Percentiles rank a stretch among this genome's conserved stretches.
Conservation (phyloP, 2,113 vertebrate genomes). For the Cettia cetti region DNA sequence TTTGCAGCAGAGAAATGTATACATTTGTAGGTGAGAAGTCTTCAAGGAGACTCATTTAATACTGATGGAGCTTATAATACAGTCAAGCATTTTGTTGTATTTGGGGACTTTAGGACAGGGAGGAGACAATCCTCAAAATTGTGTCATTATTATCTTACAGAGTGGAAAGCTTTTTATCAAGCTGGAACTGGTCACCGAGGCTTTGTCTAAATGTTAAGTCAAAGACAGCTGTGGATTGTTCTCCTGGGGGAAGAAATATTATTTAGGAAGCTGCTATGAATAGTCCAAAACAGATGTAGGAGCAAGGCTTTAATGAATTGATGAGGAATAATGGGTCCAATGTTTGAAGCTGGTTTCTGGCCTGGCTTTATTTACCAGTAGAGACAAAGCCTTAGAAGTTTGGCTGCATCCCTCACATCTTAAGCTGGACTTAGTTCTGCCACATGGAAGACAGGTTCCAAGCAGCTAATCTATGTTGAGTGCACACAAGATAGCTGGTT, state of each 20-base stretch:
- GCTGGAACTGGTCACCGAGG: neutral
- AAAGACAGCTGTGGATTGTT: neutral
- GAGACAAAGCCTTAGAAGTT: neutral
- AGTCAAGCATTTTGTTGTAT: neutral
- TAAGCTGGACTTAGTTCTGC: neutral
- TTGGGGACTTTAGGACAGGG: neutral
- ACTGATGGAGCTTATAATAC: neutral
- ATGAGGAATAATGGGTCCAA: neutral
- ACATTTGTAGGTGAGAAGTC: neutral
- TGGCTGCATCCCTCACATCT: neutral
- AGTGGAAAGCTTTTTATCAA: neutral
- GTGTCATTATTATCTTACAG: neutral
- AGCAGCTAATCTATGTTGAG: neutral
- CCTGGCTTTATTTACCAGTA: neutral
- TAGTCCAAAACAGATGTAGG: neutral
- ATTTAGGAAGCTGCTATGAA: neutral
- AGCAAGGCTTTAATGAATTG: neutral
- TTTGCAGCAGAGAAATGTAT: neutral
- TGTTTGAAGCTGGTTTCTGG: neutral
- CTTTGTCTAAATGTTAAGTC: neutral
- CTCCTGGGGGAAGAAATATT: neutral
- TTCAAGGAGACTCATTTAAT: neutral
- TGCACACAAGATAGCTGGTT: neutral
- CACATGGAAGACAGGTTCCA: neutral
- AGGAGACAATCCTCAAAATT: neutral